Evolutionary conservation across 2,113 vertebrate species (phyloP).

Genomic region (Balaeniceps rex): DNA sequence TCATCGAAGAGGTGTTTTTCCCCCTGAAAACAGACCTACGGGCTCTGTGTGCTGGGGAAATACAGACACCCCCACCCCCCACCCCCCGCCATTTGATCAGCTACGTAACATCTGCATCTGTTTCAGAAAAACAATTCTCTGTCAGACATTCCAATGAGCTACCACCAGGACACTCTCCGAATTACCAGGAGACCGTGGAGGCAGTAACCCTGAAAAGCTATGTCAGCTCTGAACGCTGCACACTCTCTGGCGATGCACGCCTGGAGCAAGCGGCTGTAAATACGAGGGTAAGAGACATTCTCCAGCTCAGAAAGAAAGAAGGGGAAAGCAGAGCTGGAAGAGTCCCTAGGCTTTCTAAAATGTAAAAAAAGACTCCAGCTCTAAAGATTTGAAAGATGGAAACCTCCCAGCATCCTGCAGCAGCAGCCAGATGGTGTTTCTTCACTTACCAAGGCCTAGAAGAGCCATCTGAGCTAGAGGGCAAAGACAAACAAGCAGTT

Average conservation of each 20-base stretch:
- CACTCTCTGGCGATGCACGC: neutral
- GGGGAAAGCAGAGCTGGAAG: neutral
- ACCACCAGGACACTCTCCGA: neutral
- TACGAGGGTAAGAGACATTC: neutral
- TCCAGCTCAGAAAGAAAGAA: neutral
- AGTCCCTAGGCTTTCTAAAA: conserved; percentile 5
- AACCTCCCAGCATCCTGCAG: conserved; percentile 23
- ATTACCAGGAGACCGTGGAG: neutral
- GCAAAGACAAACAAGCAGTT: conserved; percentile 29
- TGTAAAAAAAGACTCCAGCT: neutral
- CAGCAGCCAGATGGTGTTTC: conserved; percentile 46
- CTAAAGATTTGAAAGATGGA: neutral
- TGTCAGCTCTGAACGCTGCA: neutral
- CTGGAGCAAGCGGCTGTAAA: neutral
- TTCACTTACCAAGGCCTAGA: neutral
- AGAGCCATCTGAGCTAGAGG: conserved; percentile 33
- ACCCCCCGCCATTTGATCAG: neutral
- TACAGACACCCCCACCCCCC: neutral
- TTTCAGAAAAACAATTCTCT: neutral
- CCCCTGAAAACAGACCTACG: neutral
- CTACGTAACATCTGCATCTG: neutral
- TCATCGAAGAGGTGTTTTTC: neutral
- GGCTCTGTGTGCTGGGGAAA: neutral
- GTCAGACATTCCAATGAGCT: neutral
- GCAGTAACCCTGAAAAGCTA: neutral